Evolutionary conservation across 2,888 invertebrate species (phyloP), one percentile per base, ranked within the genome.

Genomic region (Platycheirus albimanus): DNA sequence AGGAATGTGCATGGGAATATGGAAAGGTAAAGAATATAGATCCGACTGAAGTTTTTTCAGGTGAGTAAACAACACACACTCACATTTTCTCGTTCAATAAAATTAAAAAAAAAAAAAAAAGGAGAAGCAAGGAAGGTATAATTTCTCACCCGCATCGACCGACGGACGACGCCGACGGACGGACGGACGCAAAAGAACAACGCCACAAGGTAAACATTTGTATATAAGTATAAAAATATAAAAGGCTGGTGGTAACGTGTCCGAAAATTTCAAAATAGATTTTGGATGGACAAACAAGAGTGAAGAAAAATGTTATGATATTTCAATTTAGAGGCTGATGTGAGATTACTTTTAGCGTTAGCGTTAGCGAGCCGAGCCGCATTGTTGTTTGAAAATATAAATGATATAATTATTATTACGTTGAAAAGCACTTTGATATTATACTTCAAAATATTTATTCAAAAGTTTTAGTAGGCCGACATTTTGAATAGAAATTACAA

Each of bases 1-100:
- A 33, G 33, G 43, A 67, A 67, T 45, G n/a, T n/a, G n/a, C 45
- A 56, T 47, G 36, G 15, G 45, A 54, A 54, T 30, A 43, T n/a
- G n/a, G n/a, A n/a, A n/a, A n/a, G n/a, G n/a, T n/a, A n/a, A n/a
- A n/a, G 13, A 2, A 24, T 5, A 15, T 13, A 8, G 45, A 33
- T 45, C 43, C 33, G n/a, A 56, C 10, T 10, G 56, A 58, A 33
- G 56, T 69, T 69, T 43, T 45, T 15, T 54, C 45, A 45, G 33
- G 45, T 67, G 54, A 36, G 54, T 52, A 66, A 52, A 66, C 51
- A 54, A 28, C 43, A 24, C n/a, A 61, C 30, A 43, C 43, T 61
- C 43, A 30, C n/a, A n/a, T n/a, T n/a, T n/a, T n/a, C n/a, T n/a
- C n/a, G n/a, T n/a, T n/a, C n/a, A n/a, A n/a, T n/a, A n/a, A n/a